Evolutionary conservation across 2,113 vertebrate genomes (phyloP).

Genomic region (Hippocampus barbouri): DNA sequence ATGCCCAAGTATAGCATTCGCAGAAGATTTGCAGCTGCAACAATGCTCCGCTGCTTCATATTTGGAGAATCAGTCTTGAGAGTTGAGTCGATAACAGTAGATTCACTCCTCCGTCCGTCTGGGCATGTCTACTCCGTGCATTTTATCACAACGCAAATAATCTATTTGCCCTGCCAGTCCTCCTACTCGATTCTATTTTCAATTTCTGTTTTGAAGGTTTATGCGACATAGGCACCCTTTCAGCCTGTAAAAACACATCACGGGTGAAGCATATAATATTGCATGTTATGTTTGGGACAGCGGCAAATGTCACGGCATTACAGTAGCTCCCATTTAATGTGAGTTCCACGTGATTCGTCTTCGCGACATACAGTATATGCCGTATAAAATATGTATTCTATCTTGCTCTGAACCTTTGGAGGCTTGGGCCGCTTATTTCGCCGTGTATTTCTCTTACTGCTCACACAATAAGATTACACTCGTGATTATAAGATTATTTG

Average conservation of each 20-base stretch:
- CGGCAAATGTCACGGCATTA: slow-evolving; percentile 18
- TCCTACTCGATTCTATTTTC: neutral
- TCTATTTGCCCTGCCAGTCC: neutral
- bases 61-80: slow-evolving; percentile 16
- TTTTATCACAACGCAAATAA: neutral
- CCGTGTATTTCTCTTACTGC: slow-evolving; percentile 20
- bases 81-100: slow-evolving; percentile 16
- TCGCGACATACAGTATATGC: slow-evolving; percentile 19
- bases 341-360: slow-evolving; percentile 29
- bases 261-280: slow-evolving; percentile 13
- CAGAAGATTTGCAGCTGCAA: slow-evolving; percentile 12
- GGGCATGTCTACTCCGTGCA: neutral
- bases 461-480: slow-evolving; percentile 29
- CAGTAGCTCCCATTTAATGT: slow-evolving; percentile 25
- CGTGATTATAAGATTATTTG: slow-evolving; percentile 25
- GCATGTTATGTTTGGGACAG: slow-evolving; percentile 19
- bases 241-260: neutral
- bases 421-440: slow-evolving; percentile 56
- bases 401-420: slow-evolving; percentile 44
- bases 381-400: slow-evolving; percentile 59
- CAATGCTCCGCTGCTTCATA: slow-evolving; percentile 8
- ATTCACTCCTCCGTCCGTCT: slow-evolving; percentile 3
- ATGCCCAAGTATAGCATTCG: slow-evolving; percentile 16
- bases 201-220: neutral
- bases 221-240: neutral